These are phyloP conservation scores for Thomomys bottae DNA, from an alignment of 2,113 vertebrate genomes.

Conservation along the genomic window DNA sequence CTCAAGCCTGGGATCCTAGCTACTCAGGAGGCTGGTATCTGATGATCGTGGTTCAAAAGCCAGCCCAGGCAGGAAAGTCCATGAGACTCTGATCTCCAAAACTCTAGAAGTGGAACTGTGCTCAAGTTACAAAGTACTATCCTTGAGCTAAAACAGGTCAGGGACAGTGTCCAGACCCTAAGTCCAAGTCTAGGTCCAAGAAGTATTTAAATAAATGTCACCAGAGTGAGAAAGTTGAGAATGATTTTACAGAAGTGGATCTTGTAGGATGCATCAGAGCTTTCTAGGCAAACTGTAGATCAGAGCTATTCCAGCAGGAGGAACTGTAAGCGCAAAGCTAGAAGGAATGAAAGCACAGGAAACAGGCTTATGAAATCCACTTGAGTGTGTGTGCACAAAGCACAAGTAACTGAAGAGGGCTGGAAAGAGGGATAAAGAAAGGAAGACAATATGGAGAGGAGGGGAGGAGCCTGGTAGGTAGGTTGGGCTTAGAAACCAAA, in stretches of 20 bases:
- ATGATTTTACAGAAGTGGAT: neutral
- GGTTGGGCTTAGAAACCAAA: neutral
- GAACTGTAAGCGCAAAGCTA: too few species aligned
- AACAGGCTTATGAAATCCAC: neutral
- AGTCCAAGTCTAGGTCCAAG: neutral
- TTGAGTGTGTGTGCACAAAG: neutral
- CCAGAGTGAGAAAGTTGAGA: neutral
- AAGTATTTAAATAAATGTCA: neutral
- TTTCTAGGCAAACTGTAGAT: neutral
- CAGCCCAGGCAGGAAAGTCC: too few species aligned
- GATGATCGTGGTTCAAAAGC: too few species aligned
- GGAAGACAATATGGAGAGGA: neutral
- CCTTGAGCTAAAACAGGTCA: too few species aligned
- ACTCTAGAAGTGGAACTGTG: too few species aligned
- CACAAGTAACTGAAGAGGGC: fast-evolving
- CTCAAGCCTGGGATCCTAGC: too few species aligned
- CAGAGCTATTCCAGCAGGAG: neutral
- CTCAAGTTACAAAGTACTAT: too few species aligned
- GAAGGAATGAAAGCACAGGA: neutral
- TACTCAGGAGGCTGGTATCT: too few species aligned
- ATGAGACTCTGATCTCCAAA: too few species aligned
- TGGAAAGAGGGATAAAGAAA: too few species aligned
- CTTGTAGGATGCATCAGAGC: neutral
- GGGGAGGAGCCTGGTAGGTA: neutral
- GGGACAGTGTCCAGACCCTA: neutral